Evolutionary conservation across 1,140 invertebrate species (phyloP), one percentile per base, ranked within the genome.

Genomic region (Portunus trituberculatus): DNA sequence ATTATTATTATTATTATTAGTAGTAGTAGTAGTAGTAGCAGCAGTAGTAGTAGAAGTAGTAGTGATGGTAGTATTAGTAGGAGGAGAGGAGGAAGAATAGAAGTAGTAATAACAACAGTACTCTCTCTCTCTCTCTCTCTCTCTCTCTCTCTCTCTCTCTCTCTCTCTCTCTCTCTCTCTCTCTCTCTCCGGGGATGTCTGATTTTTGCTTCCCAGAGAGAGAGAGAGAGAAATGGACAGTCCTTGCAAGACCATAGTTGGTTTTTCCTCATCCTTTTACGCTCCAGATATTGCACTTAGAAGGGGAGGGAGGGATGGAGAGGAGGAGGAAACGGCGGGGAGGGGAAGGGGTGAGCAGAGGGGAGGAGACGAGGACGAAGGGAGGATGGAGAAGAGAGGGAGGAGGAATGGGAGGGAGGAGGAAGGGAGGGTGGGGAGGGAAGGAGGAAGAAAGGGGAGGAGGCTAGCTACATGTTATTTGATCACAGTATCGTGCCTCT

Each of bases 391-490:
- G 67, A n/a, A n/a, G 67, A 76, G 67, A 76, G 16, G 16, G n/a
- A n/a, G 67, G 67, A 76, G 16, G 67, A n/a, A 76, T 8, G 67
- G 67, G 20, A n/a, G 67, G 67, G n/a, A 25, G n/a, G 7, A n/a
- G n/a, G 67, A 76, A 20, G 20, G 1, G 8, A 10, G 8, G 25
- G 67, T 2, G 20, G 16, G 67, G 25, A 76, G 67, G 67, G 67
- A n/a, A n/a, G 20, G 67, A n/a, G 20, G 25, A n/a, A 25, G 67
- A 25, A 76, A n/a, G 67, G 67, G n/a, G 67, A 76, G 67, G n/a
- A 25, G 67, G 12, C n/a, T 20, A 76, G 67, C 67, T 76, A 76
- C 67, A 76, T 76, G 67, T 76, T 76, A 76, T 76, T 87, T 87
- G 84, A 46, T 87, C 84, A 39, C 84, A 16, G 25, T 87, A 28